Conservation (phyloP, 2,797 vertebrate species). For the Amazonetta brasiliensis region DNA sequence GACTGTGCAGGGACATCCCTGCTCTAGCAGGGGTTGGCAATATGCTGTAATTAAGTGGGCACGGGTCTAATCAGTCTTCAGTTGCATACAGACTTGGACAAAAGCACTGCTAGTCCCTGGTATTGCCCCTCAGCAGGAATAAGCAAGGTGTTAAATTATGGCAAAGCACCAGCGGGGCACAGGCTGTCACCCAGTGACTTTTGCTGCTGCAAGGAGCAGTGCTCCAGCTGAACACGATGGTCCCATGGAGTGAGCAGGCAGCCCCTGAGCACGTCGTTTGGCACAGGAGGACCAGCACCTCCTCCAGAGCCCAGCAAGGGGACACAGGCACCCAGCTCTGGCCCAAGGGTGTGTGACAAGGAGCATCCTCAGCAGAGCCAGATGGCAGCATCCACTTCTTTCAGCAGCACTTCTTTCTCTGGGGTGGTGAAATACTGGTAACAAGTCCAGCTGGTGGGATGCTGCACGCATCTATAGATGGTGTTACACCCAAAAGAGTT, state of each 20-base stretch:
- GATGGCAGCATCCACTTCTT: not conserved
- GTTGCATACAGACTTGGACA: not conserved
- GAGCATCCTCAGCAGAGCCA: not conserved
- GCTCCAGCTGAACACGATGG: not conserved
- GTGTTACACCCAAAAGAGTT: not conserved
- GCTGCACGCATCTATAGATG: not conserved
- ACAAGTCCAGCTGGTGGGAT: not conserved
- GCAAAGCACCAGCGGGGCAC: not conserved
- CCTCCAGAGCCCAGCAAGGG: not conserved
- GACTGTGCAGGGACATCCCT: not conserved
- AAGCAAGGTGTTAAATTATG: not conserved
- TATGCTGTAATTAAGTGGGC: conserved; percentile 11
- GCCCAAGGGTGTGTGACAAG: not conserved
- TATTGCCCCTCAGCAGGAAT: not conserved
- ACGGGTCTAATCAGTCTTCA: conserved; percentile 17
- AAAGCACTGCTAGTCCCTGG: not conserved
- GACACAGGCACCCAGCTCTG: not conserved
- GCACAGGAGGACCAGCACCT: not conserved
- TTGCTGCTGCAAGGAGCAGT: not conserved
- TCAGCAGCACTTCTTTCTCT: not conserved
- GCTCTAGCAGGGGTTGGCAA: not conserved
- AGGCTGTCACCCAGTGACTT: not conserved
- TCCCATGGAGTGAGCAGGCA: not conserved
- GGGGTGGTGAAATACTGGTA: not conserved
- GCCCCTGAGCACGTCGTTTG: not conserved